These are phyloP conservation scores for Aspidiotus rigidus DNA, from an alignment of 2,888 invertebrate genomes.

Conservation along the genomic window DNA sequence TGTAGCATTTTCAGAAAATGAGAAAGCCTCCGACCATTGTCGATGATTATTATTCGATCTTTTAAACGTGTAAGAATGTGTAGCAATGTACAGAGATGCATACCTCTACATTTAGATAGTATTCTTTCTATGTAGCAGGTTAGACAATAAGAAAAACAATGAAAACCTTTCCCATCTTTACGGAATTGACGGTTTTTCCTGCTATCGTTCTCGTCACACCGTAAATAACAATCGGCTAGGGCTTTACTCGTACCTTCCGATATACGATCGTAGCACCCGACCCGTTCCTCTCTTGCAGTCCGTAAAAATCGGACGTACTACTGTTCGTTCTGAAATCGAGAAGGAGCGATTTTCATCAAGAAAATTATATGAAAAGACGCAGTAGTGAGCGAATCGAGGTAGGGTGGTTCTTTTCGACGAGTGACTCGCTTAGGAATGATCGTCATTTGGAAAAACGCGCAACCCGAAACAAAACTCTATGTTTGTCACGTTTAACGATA, in stretches of 20 bases:
- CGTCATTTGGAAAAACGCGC: conserved; percentile 29
- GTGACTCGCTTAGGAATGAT: conserved; percentile 34
- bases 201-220: conserved; percentile 14
- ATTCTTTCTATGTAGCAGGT: no score
- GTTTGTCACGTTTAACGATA: conserved; percentile 32
- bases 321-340: conserved; percentile 8
- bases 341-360: conserved; percentile 23
- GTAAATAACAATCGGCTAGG: conserved; percentile 22
- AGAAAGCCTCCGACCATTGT: conserved; percentile 16
- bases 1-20: conserved; percentile 16
- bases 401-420: conserved; percentile 12
- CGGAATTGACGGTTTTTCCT: conserved; percentile 20
- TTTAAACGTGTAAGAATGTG: conserved; percentile 8
- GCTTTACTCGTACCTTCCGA: background rate
- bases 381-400: background rate
- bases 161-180: conserved; percentile 3
- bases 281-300: background rate
- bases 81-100: background rate
- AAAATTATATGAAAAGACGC: conserved; percentile 23
- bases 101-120: no score
- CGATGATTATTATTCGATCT: conserved; percentile 18
- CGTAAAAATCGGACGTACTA: conserved; percentile 24
- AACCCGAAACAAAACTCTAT: conserved; percentile 26
- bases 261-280: background rate
- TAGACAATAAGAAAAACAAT: conserved; percentile 2